Evolutionary conservation across 2,888 invertebrate species (phyloP).

Genomic region (Plagodis pulveraria): DNA sequence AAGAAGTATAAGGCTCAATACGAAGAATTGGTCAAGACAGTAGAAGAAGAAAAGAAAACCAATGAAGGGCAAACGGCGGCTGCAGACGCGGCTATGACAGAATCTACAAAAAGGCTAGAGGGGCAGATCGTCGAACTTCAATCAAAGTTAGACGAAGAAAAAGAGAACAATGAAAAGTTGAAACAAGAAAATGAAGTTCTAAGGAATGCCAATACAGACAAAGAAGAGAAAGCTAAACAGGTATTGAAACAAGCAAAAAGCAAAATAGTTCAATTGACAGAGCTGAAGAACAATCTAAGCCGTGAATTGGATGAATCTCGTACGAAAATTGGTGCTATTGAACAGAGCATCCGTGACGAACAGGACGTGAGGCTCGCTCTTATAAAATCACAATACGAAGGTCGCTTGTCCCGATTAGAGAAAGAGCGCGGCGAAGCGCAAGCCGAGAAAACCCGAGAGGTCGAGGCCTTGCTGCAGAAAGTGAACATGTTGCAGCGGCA

Average conservation of each 20-base stretch:
- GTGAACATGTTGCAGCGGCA: slow-evolving; percentile 89
- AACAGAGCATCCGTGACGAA: slow-evolving; percentile 82
- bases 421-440: slow-evolving; percentile 89
- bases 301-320: slow-evolving; percentile 85
- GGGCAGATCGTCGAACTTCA: slow-evolving; percentile 74
- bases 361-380: slow-evolving; percentile 85
- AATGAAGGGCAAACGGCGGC: slow-evolving; percentile 83
- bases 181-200: slow-evolving; percentile 87
- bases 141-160: slow-evolving; percentile 71
- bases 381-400: slow-evolving; percentile 89
- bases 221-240: slow-evolving; percentile 87
- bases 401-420: slow-evolving; percentile 88
- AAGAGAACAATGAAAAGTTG: slow-evolving; percentile 87
- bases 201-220: slow-evolving; percentile 82
- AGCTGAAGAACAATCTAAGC: slow-evolving; percentile 86
- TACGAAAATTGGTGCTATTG: slow-evolving; percentile 75
- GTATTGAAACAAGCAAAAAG: slow-evolving; percentile 90
- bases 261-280: slow-evolving; percentile 89
- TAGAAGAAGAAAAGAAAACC: slow-evolving; percentile 86
- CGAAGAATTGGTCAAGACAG: slow-evolving; percentile 89
- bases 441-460: slow-evolving; percentile 86
- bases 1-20: slow-evolving; percentile 96
- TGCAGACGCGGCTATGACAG: slow-evolving; percentile 70
- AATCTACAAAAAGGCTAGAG: slow-evolving; percentile 81
- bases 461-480: slow-evolving; percentile 90